Base-by-base conservation (phyloP, 2,797 vertebrate species). In the Notolepis coatsorum region DNA sequence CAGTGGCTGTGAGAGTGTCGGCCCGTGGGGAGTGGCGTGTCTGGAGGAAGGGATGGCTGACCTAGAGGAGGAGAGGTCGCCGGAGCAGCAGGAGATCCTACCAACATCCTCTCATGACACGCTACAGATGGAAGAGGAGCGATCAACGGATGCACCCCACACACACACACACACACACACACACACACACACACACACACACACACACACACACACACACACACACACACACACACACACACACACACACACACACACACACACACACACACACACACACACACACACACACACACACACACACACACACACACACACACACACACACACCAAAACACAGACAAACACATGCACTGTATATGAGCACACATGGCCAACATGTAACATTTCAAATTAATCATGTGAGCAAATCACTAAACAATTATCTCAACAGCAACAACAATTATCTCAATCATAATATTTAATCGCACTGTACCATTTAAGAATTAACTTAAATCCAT, bases 71-170 rank as follows among this genome's bases (percentile, higher is more conserved):
- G 38, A 27, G 61, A 73, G 73, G 68, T 79, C 48, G 60, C n/a
- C 15, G 35, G 45, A 50, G 56, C 52, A 64, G 54, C 72, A 68
- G 59, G 65, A 37, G 52, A 58, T 68, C 60, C 77, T 68, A 75
- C 41, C 41, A 48, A 47, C 64, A 46, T 59, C 65, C 46, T 18
- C 9, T 24, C 8, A 42, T 80, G 79, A 74, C 77, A 84, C 58
- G 64, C 73, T 84, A 38, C 38, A 30, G 75, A 82, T 82, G 75
- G 74, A 84, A 80, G 73, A 82, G 70, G 57, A 65, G 73, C 75
- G 74, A 84, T 85, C 75, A 82, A 69, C 70, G 31, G 13, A 18
- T 41, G 52, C 61, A 53, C n/a, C n/a, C n/a, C 33, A 35, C 21
- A 10, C 47, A 31, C 20, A 17, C 25, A 15, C 35, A 13, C n/a